These are phyloP conservation scores for Rhopilema esculentum DNA, from an alignment of 30 jellyfish, hydroid and myxozoan genomes.

Conservation along the genomic window DNA sequence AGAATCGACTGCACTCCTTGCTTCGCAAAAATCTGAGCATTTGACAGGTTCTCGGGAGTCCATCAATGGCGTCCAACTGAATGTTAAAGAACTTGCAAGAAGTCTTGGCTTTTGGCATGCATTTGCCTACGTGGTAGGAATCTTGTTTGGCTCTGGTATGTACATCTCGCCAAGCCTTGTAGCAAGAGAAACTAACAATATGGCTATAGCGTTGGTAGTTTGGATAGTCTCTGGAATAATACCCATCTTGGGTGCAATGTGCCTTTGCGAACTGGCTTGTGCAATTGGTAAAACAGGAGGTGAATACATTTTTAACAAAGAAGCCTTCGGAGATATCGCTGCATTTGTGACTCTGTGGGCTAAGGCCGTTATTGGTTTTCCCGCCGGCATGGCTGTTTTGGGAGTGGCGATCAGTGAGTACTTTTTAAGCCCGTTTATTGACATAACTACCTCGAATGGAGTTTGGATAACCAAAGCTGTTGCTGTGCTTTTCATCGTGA, in stretches of 20 bases:
- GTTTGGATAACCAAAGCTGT: constrained; percentile 28
- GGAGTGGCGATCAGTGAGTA: constrained; percentile 30
- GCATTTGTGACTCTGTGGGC: constrained; percentile 53
- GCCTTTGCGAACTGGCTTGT: constrained; percentile 60
- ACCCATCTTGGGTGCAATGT: constrained; percentile 51
- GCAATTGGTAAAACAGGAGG: constrained; percentile 63
- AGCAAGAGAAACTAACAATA: constrained; percentile 51
- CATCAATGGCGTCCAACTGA: no score
- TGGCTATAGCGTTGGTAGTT: constrained; percentile 49
- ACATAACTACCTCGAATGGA: constrained; percentile 18
- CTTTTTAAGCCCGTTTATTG: constrained; percentile 27
- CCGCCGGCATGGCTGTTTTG: constrained; percentile 24
- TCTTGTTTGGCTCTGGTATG: constrained; percentile 56
- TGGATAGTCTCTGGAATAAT: constrained; percentile 39
- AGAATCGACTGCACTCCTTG: neutral
- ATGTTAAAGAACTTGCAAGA: constrained; percentile 26
- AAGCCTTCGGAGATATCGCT: constrained; percentile 50
- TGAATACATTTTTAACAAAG: constrained; percentile 28
- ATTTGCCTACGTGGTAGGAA: constrained; percentile 48
- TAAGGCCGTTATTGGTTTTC: constrained; percentile 16
- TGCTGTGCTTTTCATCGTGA: neutral
- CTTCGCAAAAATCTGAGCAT: neutral
- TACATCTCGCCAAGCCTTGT: constrained; percentile 64
- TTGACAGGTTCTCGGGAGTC: neutral
- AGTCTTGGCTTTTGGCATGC: constrained; percentile 57